Evolutionary conservation across 1,140 invertebrate genomes (phyloP), one percentile per base, ranked within the genome.

Genomic region (Trichomalopsis sarcophagae): DNA sequence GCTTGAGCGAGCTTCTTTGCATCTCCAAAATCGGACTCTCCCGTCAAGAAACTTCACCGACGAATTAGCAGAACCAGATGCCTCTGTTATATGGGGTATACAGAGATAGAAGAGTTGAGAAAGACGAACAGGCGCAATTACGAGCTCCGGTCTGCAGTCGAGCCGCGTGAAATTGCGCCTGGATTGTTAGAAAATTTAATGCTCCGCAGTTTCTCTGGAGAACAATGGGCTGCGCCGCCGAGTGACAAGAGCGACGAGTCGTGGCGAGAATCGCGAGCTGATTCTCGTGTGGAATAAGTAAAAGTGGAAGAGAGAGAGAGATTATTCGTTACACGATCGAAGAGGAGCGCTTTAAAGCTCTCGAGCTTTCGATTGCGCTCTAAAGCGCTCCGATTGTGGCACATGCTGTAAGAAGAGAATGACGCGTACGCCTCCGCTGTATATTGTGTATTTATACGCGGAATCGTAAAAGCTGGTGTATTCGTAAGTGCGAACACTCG

Each of bases 181-280:
- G 44, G 7, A 9, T 17, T 50, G 71, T 13, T 50, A 40, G 55
- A 55, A 27, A 27, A 27, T 27, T 27, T 27, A 74, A 82, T 74
- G 13, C 36, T 23, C 21, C 17, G 50, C n/a, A 11, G 10, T 66
- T 30, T 68, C 6, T 79, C 21, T 30, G 17, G 23, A 68, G 55
- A 69, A 68, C 55, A n/a, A 62, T n/a, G 55, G 55, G 30, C 21
- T 21, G 21, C 17, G 36, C 33, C 40, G 62, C n/a, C 1, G 33
- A 2, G 62, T 36, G 33, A 36, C 33, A 80, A 40, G 23, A 77
- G 82, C 81, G 11, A 40, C 77, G 69, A 68, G 14, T 1, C 27
- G 55, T 30, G 17, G 62, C 86, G 78, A 86, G 86, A 86, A 86
- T 86, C 86, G 44, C 11, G 62, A 33, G 86, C 66, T 84, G 78